Evolutionary conservation across 2,797 vertebrate species (phyloP).

Genomic region (Gobionotothen gibberifrons): DNA sequence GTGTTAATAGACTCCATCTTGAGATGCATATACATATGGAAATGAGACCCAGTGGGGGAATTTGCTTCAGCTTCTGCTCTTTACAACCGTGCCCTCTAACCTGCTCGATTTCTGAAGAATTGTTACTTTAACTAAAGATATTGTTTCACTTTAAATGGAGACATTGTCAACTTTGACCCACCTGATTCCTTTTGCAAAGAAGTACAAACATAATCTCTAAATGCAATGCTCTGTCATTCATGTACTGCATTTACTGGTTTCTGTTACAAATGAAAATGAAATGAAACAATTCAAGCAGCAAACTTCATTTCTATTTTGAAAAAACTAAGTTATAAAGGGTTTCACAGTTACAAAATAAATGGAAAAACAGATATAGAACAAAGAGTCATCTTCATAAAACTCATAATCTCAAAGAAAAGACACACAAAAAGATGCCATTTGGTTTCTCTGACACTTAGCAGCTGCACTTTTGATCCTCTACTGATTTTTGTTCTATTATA

Average conservation of each 20-base stretch:
- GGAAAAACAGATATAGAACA: neutral
- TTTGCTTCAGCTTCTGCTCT: conserved; percentile 24
- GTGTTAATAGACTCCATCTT: conserved; percentile 67
- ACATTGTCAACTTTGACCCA: neutral
- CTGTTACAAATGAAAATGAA: neutral
- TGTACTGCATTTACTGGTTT: neutral
- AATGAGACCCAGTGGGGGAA: conserved; percentile 64
- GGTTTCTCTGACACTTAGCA: conserved; percentile 8
- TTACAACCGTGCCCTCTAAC: neutral
- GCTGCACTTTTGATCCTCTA: conserved; percentile 9
- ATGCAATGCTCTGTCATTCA: neutral
- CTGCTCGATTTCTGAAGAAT: neutral
- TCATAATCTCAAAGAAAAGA: neutral
- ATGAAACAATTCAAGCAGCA: neutral
- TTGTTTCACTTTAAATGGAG: neutral
- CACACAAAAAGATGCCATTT: neutral
- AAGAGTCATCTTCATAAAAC: neutral
- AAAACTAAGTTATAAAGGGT: neutral
- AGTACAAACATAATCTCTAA: neutral
- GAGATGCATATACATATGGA: conserved; percentile 59
- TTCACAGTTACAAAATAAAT: neutral
- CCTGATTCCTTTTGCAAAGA: neutral
- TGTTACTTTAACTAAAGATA: neutral
- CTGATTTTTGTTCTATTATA: neutral
- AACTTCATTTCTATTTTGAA: neutral